Percentiles rank a stretch among this genome's conserved stretches.
These are phyloP conservation scores for Hipparchia sbordonii DNA, from an alignment of 2,888 invertebrate genomes.

Conservation along the genomic window DNA sequence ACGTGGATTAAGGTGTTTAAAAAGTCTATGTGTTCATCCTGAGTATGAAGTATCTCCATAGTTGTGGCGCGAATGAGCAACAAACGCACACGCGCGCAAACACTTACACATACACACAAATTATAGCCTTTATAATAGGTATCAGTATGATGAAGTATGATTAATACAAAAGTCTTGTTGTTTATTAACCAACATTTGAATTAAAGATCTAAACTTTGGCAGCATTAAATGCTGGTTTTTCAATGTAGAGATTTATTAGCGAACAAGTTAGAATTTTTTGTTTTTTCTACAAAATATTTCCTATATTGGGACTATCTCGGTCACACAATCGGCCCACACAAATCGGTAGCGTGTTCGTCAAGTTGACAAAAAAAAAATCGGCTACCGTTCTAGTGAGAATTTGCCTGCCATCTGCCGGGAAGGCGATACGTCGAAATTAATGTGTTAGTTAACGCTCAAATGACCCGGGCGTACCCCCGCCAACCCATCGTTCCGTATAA, in stretches of 20 bases:
- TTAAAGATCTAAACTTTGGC: not conserved
- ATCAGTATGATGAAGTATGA: no score
- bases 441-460: conserved; percentile 76
- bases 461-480: conserved; percentile 61
- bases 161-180: not conserved
- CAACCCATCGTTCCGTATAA: conserved; percentile 70
- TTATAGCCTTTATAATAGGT: no score
- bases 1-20: no score
- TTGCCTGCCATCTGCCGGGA: conserved; percentile 71
- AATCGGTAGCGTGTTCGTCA: conserved; percentile 64
- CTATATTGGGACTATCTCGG: not conserved
- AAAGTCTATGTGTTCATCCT: no score
- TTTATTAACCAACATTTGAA: no score
- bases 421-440: conserved; percentile 69
- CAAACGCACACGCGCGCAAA: no score
- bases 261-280: not conserved
- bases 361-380: conserved; percentile 53
- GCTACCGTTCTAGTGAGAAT: conserved; percentile 66
- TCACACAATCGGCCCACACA: conserved; percentile 56
- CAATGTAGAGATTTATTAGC: not conserved
- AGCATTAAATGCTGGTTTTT: no score
- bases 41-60: no score
- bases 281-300: not conserved
- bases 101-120: no score
- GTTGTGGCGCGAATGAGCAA: no score